Percentiles rank a stretch among this genome's conserved stretches.
Conservation (phyloP, 2,797 vertebrate species). For the Parotocinclus haroldoi region DNA sequence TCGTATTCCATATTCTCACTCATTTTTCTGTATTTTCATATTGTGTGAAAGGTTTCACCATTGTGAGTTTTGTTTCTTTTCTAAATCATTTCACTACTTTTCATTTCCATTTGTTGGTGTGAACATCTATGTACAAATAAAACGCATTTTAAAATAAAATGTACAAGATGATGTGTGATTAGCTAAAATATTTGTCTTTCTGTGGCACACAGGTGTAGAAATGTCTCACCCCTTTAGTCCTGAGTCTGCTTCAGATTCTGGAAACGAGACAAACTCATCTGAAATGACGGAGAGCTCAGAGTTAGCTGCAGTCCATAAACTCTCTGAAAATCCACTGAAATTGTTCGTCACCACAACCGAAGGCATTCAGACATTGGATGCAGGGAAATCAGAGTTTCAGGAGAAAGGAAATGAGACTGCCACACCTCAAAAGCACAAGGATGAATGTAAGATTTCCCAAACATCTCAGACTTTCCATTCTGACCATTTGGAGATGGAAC, state of each 20-base stretch:
- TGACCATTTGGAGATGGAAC: slow-evolving; percentile 94
- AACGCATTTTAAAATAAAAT: slow-evolving; percentile 55
- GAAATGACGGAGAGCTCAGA: slow-evolving; percentile 99
- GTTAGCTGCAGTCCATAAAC: slow-evolving; percentile 88
- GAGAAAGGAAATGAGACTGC: slow-evolving; percentile 62
- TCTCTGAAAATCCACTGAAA: slow-evolving; percentile 84
- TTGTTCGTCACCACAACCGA: slow-evolving; percentile 84
- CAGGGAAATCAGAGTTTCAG: slow-evolving; percentile 85
- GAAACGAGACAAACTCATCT: slow-evolving; percentile 98
- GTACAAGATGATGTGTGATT: slow-evolving; percentile 52
- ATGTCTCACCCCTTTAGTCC: slow-evolving; percentile 97
- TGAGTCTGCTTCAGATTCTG: slow-evolving; percentile 97
- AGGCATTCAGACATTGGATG: slow-evolving; percentile 79
- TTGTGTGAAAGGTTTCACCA: slow-evolving; percentile 44
- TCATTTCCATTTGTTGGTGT: slow-evolving; percentile 33
- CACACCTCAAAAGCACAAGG: slow-evolving; percentile 61
- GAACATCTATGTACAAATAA: slow-evolving; percentile 62
- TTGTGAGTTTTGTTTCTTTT: slow-evolving; percentile 49
- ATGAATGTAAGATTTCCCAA: slow-evolving; percentile 78
- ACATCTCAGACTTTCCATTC: slow-evolving; percentile 91
- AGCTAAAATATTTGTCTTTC: slow-evolving; percentile 77
- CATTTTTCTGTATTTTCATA: slow-evolving; percentile 55
- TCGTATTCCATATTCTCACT: slow-evolving; percentile 43
- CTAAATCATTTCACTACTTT: slow-evolving; percentile 47
- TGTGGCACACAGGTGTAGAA: slow-evolving; percentile 92